phyloP scores from a whole-genome alignment of 2,888 invertebrate species.

The Pammene fasciana region DNA sequence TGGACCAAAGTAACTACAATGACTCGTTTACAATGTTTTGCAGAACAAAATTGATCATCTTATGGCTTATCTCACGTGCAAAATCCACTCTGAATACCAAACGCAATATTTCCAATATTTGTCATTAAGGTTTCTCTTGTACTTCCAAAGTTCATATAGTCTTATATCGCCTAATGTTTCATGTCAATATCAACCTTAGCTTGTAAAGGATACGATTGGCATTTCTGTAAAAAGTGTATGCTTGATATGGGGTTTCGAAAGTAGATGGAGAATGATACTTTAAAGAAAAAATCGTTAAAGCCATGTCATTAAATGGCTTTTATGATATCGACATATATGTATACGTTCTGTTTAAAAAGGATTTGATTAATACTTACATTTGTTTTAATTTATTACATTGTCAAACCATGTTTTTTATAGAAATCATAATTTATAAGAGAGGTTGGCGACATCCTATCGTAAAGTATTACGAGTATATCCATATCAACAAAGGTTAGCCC shows the following conservation, averaged over 20 bases:
- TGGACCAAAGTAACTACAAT: neutral
- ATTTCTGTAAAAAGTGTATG: neutral
- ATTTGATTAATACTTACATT: too few relatives aligned
- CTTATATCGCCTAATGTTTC: neutral
- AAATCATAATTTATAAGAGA: too few relatives aligned
- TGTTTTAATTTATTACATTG: too few relatives aligned
- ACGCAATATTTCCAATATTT: constrained; percentile 45
- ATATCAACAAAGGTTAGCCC: too few relatives aligned
- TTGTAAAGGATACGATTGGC: neutral
- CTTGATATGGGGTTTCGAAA: neutral
- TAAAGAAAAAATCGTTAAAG: neutral
- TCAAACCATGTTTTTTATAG: too few relatives aligned
- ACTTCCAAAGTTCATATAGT: constrained; percentile 22
- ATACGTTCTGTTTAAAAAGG: too few relatives aligned
- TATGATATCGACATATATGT: too few relatives aligned
- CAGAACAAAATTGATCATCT: constrained; percentile 18
- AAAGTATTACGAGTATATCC: too few relatives aligned
- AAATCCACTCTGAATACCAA: constrained; percentile 40
- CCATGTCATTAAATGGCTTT: neutral
- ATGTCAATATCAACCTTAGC: constrained; percentile 2
- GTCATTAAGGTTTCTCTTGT: constrained; percentile 43
- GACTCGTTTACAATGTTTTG: neutral
- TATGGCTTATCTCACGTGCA: constrained; percentile 13
- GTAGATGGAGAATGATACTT: neutral
- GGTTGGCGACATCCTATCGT: too few relatives aligned